phyloP scores from a whole-genome alignment of 1,140 invertebrate genomes.

The Hirudo medicinalis region DNA sequence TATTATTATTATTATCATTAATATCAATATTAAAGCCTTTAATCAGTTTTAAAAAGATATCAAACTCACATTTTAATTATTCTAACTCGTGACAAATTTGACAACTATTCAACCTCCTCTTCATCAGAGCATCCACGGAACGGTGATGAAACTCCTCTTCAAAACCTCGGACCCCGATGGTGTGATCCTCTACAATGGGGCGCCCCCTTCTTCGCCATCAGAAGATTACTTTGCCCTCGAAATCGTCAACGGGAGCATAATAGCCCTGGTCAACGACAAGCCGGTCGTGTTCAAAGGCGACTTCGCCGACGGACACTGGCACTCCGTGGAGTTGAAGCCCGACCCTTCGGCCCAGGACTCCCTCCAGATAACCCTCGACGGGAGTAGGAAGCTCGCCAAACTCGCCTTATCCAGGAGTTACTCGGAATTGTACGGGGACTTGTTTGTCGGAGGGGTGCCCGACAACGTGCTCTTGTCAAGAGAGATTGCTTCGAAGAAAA shows the following conservation, averaged over 20 bases:
- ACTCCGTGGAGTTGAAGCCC: constrained; percentile 68
- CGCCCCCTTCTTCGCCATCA: constrained; percentile 46
- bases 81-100: background rate
- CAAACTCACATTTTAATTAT: background rate
- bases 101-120: background rate
- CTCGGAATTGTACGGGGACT: constrained; percentile 73
- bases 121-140: constrained; percentile 16
- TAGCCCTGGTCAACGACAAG: constrained; percentile 70
- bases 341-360: constrained; percentile 53
- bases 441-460: constrained; percentile 81
- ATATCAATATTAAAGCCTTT: no score
- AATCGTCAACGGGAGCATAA: constrained; percentile 55
- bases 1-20: no score
- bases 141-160: constrained; percentile 32
- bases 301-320: constrained; percentile 81
- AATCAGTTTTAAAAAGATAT: no score
- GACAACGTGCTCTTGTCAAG: constrained; percentile 11
- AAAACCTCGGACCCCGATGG: constrained; percentile 55
- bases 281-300: constrained; percentile 37
- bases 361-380: constrained; percentile 23
- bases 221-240: constrained; percentile 86
- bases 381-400: constrained; percentile 57
- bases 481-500: constrained; percentile 57
- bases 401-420: constrained; percentile 54
- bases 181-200: constrained; percentile 78